Conservation (phyloP, 2,888 invertebrate genomes). For the Slavum lentiscoides region DNA sequence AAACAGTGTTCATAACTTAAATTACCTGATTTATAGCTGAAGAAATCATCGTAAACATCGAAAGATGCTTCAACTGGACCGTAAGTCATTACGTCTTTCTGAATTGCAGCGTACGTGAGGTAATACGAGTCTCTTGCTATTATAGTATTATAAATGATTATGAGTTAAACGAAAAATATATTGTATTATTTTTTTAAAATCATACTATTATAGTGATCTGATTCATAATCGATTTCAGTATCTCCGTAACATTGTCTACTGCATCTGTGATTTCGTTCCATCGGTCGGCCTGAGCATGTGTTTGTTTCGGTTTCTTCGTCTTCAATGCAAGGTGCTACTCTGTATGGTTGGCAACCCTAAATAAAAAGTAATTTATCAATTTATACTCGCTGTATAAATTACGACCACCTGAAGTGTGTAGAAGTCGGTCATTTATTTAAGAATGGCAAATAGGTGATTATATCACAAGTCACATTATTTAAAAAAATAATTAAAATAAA, state of each 20-base stretch:
- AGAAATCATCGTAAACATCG: slow-evolving; percentile 82
- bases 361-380: no score
- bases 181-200: neutral
- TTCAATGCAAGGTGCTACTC: neutral
- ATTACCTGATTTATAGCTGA: slow-evolving; percentile 78
- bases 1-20: no score
- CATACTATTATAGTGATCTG: neutral
- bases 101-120: slow-evolving; percentile 66
- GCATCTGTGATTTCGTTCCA: slow-evolving; percentile 9
- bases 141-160: slow-evolving; percentile 18
- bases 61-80: slow-evolving; percentile 90
- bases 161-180: neutral
- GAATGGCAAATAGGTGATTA: no score
- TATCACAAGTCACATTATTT: no score
- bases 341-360: slow-evolving; percentile 17
- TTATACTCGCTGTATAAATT: no score
- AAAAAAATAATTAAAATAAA: no score
- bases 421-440: no score
- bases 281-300: neutral
- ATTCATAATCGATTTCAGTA: neutral
- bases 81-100: slow-evolving; percentile 79
- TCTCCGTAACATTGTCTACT: slow-evolving; percentile 14
- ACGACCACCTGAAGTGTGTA: no score
- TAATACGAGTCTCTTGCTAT: neutral
- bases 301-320: neutral